Evolutionary conservation across 2,797 vertebrate genomes (phyloP).

Genomic region (Esox lucius): DNA sequence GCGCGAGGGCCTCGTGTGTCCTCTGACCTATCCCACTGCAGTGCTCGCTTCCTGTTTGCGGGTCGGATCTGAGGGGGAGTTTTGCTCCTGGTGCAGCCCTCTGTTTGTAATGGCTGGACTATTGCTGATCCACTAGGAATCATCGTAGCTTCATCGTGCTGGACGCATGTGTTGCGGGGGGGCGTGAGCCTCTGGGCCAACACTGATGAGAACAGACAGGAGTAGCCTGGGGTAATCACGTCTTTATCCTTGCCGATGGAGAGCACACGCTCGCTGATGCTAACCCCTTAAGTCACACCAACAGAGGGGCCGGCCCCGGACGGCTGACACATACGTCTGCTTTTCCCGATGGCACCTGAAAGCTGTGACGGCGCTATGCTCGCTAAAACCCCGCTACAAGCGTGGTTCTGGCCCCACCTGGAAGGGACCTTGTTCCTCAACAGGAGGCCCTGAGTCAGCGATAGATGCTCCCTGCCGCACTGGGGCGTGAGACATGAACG

Average conservation of each 20-base stretch:
- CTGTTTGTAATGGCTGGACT: neutral
- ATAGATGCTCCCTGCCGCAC: constrained; percentile 21
- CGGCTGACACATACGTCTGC: constrained; percentile 52
- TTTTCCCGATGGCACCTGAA: constrained; percentile 52
- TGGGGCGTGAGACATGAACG: constrained; percentile 19
- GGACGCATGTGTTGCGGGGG: neutral
- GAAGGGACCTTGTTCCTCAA: constrained; percentile 22
- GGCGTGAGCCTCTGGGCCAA: constrained; percentile 17
- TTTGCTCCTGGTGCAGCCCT: neutral
- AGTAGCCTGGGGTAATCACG: constrained; percentile 57
- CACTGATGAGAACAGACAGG: constrained; percentile 55
- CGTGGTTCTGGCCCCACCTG: constrained; percentile 25
- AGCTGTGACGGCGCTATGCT: constrained; percentile 2
- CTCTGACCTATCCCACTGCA: constrained; percentile 47
- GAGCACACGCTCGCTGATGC: constrained; percentile 37
- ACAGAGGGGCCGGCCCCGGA: constrained; percentile 26
- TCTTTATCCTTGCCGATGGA: constrained; percentile 62
- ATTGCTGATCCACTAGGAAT: constrained; percentile 16
- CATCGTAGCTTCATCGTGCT: constrained; percentile 22
- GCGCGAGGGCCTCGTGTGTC: constrained; percentile 33
- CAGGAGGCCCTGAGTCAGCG: neutral
- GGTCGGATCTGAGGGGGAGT: constrained; percentile 25
- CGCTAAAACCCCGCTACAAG: neutral
- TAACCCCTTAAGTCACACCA: constrained; percentile 5
- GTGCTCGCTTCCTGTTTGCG: constrained; percentile 63